These are phyloP conservation scores for Monodelphis domestica DNA, from an alignment of 2,797 vertebrate species.

Conservation along the genomic window DNA sequence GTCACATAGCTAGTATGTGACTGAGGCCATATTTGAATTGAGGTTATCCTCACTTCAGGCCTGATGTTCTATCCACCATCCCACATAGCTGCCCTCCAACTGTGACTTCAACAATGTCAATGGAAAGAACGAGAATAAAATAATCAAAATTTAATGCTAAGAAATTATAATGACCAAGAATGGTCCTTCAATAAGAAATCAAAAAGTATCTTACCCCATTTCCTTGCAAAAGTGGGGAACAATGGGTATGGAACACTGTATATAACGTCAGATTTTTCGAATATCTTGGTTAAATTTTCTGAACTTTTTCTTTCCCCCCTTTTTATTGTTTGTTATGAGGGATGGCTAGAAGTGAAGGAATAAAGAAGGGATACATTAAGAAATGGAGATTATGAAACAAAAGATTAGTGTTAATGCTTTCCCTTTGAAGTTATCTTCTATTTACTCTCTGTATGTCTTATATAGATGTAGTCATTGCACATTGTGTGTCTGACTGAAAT, in stretches of 20 bases:
- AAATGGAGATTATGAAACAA: background rate
- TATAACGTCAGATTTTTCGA: background rate
- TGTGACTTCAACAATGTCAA: background rate
- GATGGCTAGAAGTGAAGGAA: background rate
- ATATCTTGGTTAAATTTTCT: background rate
- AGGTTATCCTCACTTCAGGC: no score
- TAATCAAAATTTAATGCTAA: background rate
- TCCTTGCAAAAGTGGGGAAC: background rate
- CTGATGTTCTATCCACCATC: no score
- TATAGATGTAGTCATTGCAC: background rate
- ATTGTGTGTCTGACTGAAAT: conserved; percentile 2
- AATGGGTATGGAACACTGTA: background rate
- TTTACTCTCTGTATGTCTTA: background rate
- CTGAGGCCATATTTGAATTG: no score
- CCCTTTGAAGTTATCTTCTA: background rate
- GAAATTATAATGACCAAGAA: background rate
- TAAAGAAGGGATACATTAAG: background rate
- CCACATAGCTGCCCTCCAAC: no score
- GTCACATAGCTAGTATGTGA: no score
- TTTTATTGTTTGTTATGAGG: background rate
- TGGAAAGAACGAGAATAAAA: background rate
- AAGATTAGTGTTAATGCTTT: background rate
- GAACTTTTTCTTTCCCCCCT: background rate
- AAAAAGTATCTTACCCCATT: background rate
- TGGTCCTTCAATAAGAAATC: background rate